A percentile compares a stretch with the other conserved stretches of the same genome.
Conservation (phyloP, 2,113 vertebrate species). For the Microcebus murinus region DNA sequence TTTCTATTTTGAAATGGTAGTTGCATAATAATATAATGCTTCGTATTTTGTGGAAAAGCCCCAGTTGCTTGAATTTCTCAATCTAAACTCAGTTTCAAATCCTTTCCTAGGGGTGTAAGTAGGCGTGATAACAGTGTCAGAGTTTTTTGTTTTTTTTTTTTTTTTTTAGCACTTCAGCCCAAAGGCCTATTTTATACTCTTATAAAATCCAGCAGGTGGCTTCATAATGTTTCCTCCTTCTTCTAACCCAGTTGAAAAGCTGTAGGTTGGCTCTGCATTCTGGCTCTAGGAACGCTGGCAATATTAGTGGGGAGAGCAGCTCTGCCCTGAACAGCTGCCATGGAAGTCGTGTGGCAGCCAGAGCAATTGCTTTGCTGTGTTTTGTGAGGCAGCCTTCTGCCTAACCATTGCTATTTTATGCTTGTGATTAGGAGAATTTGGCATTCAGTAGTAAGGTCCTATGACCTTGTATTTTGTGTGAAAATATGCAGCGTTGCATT, state of each 20-base stretch:
- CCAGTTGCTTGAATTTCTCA: not conserved
- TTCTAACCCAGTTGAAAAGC: not conserved
- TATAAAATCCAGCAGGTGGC: not conserved
- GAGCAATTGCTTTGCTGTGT: not conserved
- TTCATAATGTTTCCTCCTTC: slow-evolving; percentile 24
- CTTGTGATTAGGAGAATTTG: slow-evolving; percentile 36
- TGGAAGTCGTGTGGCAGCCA: not conserved
- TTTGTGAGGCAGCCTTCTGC: slow-evolving; percentile 1
- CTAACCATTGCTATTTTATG: slow-evolving; percentile 8
- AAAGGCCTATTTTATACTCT: not conserved
- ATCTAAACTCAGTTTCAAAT: slow-evolving; percentile 22
- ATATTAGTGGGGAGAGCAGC: not conserved
- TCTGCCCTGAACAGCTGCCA: not conserved
- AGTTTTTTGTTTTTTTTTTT: not conserved
- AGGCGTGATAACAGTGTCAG: not conserved
- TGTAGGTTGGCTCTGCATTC: not conserved
- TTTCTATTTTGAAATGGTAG: slow-evolving; percentile 50
- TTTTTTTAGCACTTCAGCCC: not conserved
- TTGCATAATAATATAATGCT: not conserved
- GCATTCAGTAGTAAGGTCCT: slow-evolving; percentile 40
- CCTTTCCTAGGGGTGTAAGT: not conserved
- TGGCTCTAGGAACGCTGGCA: not conserved
- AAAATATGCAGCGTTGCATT: not conserved
- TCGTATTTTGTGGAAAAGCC: not conserved
- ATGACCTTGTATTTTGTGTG: slow-evolving; percentile 42